phyloP scores from a whole-genome alignment of 2,113 vertebrate species.

The Charadrius vociferus region DNA sequence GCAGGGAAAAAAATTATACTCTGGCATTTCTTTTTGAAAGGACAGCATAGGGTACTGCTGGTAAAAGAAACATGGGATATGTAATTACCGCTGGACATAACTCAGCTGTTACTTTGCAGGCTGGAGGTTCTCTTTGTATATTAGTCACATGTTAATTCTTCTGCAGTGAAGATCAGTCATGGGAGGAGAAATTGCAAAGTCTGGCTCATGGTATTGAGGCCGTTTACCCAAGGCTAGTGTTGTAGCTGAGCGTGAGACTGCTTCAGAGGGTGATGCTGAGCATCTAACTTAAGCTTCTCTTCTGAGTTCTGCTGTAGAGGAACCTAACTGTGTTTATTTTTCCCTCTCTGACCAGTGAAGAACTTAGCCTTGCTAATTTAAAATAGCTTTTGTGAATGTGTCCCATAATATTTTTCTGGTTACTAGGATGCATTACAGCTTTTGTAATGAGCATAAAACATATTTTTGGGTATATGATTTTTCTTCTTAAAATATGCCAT shows the following conservation, averaged over 20 bases:
- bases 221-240: not conserved
- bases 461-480: not conserved
- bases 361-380: not conserved
- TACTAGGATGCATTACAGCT: not conserved
- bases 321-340: not conserved
- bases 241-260: not conserved
- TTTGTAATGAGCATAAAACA: not conserved
- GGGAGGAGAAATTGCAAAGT: not conserved
- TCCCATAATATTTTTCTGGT: not conserved
- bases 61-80: not conserved
- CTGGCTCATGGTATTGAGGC: not conserved
- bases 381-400: not conserved
- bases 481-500: not conserved
- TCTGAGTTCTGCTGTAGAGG: not conserved
- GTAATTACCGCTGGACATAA: not conserved
- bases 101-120: not conserved
- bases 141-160: not conserved
- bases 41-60: not conserved
- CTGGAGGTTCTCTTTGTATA: not conserved
- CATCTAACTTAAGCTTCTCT: not conserved
- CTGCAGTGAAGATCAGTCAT: not conserved
- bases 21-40: not conserved
- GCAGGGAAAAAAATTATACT: not conserved
- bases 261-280: not conserved
- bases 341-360: not conserved